These are phyloP conservation scores for Orycteropus afer DNA, from an alignment of 2,113 vertebrate genomes.

Conservation along the genomic window DNA sequence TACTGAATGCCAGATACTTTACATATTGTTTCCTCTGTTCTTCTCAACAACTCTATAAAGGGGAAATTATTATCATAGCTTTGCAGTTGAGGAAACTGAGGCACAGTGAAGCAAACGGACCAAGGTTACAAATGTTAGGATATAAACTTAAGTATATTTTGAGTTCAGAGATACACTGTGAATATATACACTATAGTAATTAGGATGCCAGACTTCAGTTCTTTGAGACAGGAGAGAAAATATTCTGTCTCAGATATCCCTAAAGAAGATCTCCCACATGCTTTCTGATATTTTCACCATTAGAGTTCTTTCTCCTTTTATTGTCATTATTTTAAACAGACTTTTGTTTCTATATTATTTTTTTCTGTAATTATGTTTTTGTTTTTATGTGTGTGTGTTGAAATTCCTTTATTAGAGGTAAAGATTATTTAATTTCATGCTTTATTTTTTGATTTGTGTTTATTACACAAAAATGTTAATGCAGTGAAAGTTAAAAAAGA, in stretches of 20 bases:
- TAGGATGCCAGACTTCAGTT: not conserved
- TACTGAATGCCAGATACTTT: not conserved
- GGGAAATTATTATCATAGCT: not conserved
- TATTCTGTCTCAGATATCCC: not conserved
- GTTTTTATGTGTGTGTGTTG: not conserved
- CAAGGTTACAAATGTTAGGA: not conserved
- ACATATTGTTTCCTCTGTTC: not conserved
- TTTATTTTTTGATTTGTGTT: not conserved
- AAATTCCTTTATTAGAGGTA: not conserved
- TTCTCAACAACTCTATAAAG: not conserved
- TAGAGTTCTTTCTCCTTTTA: not conserved
- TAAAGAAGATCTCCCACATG: not conserved
- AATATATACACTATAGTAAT: not conserved
- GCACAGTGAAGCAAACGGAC: not conserved
- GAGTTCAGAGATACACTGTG: not conserved
- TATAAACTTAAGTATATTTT: not conserved
- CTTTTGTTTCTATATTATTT: not conserved
- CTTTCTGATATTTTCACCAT: not conserved
- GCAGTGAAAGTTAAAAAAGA: not conserved
- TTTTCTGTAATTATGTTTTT: not conserved
- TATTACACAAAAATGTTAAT: not conserved
- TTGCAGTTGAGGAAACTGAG: slow-evolving; percentile 4
- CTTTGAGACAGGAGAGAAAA: not conserved
- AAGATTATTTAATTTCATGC: not conserved
- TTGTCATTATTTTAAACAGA: not conserved